phyloP scores from a whole-genome alignment of 64 coral and sea anemone genomes.

The Acropora yongei region DNA sequence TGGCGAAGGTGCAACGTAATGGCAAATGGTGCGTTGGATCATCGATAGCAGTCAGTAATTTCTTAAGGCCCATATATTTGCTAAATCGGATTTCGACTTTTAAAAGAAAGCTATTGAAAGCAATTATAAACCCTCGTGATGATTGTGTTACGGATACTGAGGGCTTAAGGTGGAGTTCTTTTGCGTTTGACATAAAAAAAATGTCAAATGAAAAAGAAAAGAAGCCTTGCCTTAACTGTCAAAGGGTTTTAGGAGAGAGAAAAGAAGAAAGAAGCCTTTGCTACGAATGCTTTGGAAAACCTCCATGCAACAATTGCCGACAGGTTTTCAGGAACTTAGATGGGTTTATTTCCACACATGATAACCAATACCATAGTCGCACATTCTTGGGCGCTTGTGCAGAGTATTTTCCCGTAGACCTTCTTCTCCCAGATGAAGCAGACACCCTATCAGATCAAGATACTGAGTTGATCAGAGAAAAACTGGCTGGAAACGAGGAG shows the following conservation, averaged over 20 bases:
- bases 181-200: neutral
- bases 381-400: neutral
- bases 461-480: neutral
- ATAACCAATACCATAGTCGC: neutral
- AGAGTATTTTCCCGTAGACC: neutral
- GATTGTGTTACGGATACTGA: too few species aligned
- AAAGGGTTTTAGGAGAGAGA: too few species aligned
- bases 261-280: too few species aligned
- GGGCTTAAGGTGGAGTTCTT: neutral
- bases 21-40: neutral
- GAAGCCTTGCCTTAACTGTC: too few species aligned
- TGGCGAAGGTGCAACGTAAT: neutral
- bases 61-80: conserved; percentile 7
- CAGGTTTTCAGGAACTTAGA: neutral
- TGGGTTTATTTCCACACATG: neutral
- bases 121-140: neutral
- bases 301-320: neutral
- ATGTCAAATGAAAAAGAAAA: too few species aligned
- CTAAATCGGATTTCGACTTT: neutral
- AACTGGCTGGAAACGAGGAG: neutral
- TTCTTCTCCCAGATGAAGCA: neutral
- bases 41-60: conserved; percentile 17
- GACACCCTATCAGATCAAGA: neutral
- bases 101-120: neutral
- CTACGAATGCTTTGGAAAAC: neutral